Conservation (phyloP, 2,888 invertebrate genomes). For the Rhorus exstirpatorius region DNA sequence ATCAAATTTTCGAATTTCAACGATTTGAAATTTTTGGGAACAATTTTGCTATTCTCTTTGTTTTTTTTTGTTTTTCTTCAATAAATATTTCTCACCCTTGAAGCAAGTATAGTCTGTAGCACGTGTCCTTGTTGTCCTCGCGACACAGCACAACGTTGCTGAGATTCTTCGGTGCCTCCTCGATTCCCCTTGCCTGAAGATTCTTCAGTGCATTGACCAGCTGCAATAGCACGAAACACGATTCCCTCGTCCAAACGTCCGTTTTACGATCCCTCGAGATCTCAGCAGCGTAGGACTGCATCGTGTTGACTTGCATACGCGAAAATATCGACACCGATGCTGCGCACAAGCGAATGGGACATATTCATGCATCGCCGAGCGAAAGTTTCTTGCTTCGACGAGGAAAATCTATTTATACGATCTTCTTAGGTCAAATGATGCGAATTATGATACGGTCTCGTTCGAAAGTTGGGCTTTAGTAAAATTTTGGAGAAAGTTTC, state of each 20-base stretch:
- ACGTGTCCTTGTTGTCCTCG: constrained; percentile 89
- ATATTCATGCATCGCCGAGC: no score
- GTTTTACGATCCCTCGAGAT: constrained; percentile 87
- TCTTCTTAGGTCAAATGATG: no score
- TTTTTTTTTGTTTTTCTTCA: neutral
- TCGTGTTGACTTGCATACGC: constrained; percentile 91
- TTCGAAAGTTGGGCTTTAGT: no score
- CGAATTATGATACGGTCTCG: no score
- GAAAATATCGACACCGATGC: constrained; percentile 93
- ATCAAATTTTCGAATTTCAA: neutral
- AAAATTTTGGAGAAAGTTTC: no score
- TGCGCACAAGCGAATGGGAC: constrained; percentile 79
- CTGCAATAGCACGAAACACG: constrained; percentile 93
- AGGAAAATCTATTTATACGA: no score
- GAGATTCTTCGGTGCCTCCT: constrained; percentile 91
- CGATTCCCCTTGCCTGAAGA: constrained; percentile 93
- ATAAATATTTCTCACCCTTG: constrained; percentile 89
- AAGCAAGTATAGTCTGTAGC: constrained; percentile 91
- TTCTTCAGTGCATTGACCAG: constrained; percentile 93
- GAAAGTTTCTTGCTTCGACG: no score
- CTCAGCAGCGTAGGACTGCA: constrained; percentile 90
- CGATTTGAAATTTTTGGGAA: neutral
- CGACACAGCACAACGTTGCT: constrained; percentile 91
- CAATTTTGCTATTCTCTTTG: neutral
- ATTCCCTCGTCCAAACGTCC: constrained; percentile 88